phyloP scores from a whole-genome alignment of 2,113 vertebrate species.

The Petromus typicus region DNA sequence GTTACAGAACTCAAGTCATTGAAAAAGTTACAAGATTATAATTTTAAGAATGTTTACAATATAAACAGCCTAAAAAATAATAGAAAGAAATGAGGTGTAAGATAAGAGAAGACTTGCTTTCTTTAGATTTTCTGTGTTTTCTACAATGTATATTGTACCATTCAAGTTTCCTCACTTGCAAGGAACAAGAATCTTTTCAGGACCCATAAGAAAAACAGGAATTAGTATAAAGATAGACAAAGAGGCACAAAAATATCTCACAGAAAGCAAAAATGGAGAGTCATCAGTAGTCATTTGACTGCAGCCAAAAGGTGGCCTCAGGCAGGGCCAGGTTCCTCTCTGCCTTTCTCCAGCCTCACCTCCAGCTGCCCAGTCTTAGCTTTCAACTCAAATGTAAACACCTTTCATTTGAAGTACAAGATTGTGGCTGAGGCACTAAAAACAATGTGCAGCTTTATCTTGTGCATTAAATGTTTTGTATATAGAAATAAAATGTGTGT shows the following conservation, averaged over 20 bases:
- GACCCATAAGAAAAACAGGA: neutral
- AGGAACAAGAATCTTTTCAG: constrained; percentile 1
- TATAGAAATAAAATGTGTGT: neutral
- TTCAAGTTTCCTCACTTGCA: neutral
- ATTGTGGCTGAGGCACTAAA: constrained; percentile 11
- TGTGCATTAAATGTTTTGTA: neutral
- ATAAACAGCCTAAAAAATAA: constrained; percentile 37
- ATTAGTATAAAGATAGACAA: neutral
- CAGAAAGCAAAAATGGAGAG: neutral
- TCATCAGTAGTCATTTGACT: neutral
- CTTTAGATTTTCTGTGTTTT: neutral
- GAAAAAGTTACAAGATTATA: constrained; percentile 22
- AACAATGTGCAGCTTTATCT: constrained; percentile 3
- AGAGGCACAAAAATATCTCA: neutral
- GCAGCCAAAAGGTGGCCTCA: neutral
- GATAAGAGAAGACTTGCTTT: constrained; percentile 8
- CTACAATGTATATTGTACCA: neutral
- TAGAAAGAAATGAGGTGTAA: neutral
- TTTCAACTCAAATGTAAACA: neutral
- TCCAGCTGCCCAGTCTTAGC: neutral
- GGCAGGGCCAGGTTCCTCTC: accelerated
- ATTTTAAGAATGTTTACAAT: constrained; percentile 31
- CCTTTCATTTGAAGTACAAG: neutral
- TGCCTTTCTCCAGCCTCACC: neutral
- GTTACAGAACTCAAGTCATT: neutral